Percentiles rank a stretch among this genome's conserved stretches.
These are phyloP conservation scores for Prionchulus punctatus DNA, from an alignment of 2,888 invertebrate genomes.

Conservation along the genomic window DNA sequence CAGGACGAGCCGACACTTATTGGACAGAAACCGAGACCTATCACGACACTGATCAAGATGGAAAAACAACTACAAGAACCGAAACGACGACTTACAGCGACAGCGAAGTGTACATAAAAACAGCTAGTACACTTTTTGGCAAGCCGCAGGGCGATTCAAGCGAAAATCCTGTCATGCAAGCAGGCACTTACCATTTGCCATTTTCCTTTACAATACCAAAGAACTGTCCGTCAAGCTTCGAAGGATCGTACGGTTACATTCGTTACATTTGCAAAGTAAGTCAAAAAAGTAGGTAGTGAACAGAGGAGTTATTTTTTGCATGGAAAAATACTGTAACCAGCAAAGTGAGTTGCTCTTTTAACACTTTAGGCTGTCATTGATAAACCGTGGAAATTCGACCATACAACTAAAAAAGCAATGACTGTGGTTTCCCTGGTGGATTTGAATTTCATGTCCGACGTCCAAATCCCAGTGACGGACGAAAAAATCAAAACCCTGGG, in stretches of 20 bases:
- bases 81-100: background rate
- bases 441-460: background rate
- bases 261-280: too few relatives aligned
- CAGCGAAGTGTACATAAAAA: background rate
- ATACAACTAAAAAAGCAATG: background rate
- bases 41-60: too few relatives aligned
- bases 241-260: too few relatives aligned
- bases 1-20: background rate
- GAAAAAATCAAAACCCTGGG: background rate
- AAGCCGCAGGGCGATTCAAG: background rate
- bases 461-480: background rate
- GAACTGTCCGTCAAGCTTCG: background rate
- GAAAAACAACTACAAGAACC: too few relatives aligned
- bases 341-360: too few relatives aligned
- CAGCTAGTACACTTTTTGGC: background rate
- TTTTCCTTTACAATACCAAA: background rate
- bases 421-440: background rate
- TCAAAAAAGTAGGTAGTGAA: too few relatives aligned
- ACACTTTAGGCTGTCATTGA: conserved; percentile 3
- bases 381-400: background rate
- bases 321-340: too few relatives aligned
- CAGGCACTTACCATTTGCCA: background rate
- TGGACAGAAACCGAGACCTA: conserved; percentile 2
- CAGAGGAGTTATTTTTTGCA: too few relatives aligned
- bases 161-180: background rate